A percentile compares a stretch with the other conserved stretches of the same genome.
Evolutionary conservation across 2,888 invertebrate genomes (phyloP).

Genomic region (Drosophila recens): DNA sequence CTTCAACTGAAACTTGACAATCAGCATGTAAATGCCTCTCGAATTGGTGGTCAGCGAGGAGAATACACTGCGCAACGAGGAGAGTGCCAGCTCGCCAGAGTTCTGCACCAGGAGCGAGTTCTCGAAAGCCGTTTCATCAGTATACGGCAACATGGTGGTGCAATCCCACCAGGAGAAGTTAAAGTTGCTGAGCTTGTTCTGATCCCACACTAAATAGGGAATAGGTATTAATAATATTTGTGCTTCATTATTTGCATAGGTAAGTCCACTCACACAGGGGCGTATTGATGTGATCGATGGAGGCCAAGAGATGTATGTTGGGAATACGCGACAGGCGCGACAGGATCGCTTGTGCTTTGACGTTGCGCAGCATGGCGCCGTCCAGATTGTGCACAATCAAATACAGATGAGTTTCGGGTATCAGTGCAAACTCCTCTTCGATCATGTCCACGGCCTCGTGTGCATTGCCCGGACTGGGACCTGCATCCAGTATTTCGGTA

Average conservation of each 20-base stretch:
- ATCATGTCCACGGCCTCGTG: constrained; percentile 90
- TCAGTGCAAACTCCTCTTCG: constrained; percentile 87
- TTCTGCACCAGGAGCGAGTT: constrained; percentile 93
- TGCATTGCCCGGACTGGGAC: constrained; percentile 86
- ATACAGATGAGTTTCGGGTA: constrained; percentile 88
- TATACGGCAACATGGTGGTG: constrained; percentile 93
- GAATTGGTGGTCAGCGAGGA: constrained; percentile 96
- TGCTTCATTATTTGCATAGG: not conserved
- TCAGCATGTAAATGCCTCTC: constrained; percentile 92
- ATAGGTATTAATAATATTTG: not conserved
- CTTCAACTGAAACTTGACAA: constrained; percentile 93
- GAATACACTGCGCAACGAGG: constrained; percentile 95
- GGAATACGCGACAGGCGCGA: constrained; percentile 90
- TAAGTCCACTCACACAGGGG: constrained; percentile 89
- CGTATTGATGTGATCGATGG: constrained; percentile 98
- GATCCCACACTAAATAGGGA: constrained; percentile 93
- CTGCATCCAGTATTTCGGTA: constrained; percentile 89
- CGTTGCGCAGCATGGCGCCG: constrained; percentile 91
- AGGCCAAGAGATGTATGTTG: constrained; percentile 94
- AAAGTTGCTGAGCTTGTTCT: constrained; percentile 92
- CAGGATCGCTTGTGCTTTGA: constrained; percentile 91
- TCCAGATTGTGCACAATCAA: constrained; percentile 96
- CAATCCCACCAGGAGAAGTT: constrained; percentile 97
- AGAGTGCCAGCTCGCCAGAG: constrained; percentile 91
- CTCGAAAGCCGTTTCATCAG: constrained; percentile 93